A percentile compares a stretch with the other conserved stretches of the same genome.
Conservation (phyloP, 2,888 invertebrate genomes). For the Arenicola marina region DNA sequence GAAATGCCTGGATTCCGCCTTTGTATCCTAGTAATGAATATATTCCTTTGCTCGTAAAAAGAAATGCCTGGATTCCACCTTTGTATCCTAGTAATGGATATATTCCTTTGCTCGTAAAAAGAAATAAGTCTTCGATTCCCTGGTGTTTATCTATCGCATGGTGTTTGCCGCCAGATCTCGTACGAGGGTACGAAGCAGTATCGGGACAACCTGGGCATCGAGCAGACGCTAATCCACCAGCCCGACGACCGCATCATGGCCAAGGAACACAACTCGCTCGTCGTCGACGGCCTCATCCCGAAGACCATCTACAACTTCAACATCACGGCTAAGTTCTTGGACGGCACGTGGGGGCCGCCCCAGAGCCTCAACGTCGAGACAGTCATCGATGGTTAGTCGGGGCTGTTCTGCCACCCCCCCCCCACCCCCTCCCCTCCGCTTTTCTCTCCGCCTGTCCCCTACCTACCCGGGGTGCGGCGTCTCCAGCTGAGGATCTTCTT, state of each 20-base stretch:
- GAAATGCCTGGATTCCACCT: no score
- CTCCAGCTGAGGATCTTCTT: no score
- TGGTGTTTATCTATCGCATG: background rate
- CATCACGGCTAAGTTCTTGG: conserved; percentile 53
- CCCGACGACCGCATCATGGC: conserved; percentile 32
- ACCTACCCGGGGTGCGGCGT: no score
- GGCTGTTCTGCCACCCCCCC: no score
- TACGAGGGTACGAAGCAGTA: conserved; percentile 49
- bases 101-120: no score
- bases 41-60: no score
- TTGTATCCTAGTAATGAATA: no score
- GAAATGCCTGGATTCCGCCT: no score
- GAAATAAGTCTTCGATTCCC: background rate
- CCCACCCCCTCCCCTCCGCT: no score
- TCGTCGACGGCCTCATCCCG: conserved; percentile 48
- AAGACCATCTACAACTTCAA: conserved; percentile 56
- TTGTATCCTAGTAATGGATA: no score
- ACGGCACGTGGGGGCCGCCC: conserved; percentile 44
- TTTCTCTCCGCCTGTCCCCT: conserved; percentile 9
- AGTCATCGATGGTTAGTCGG: conserved; percentile 29
- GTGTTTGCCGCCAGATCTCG: conserved; percentile 38
- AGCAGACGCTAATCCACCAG: conserved; percentile 33
- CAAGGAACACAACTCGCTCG: conserved; percentile 39
- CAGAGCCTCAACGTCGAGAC: conserved; percentile 48
- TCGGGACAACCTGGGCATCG: conserved; percentile 38